Conservation (phyloP, 2,888 invertebrate species). For the Crossocerus cetratus region DNA sequence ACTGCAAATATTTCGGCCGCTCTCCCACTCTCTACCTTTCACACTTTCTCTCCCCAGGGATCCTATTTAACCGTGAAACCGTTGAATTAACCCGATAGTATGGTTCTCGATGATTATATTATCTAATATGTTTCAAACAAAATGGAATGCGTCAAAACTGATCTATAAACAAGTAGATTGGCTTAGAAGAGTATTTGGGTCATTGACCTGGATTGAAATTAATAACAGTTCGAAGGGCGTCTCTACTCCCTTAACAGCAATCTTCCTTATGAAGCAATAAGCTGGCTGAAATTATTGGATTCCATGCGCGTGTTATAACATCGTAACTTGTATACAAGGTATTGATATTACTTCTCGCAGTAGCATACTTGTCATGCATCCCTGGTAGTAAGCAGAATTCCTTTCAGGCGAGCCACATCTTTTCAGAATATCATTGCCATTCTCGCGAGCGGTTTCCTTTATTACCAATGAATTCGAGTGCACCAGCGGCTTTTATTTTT, state of each 20-base stretch:
- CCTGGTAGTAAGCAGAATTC: conserved; percentile 44
- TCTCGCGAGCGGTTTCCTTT: background rate
- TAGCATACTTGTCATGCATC: conserved; percentile 44
- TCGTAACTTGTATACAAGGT: conserved; percentile 41
- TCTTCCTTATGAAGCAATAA: background rate
- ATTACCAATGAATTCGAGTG: background rate
- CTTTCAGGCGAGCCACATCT: conserved; percentile 2
- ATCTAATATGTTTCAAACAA: too few species aligned
- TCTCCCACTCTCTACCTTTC: too few species aligned
- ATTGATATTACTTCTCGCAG: conserved; percentile 48
- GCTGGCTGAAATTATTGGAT: background rate
- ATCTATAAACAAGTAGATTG: too few species aligned
- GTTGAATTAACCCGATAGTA: too few species aligned
- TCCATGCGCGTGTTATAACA: conserved; percentile 42
- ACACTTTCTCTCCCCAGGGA: too few species aligned
- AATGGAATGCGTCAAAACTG: too few species aligned
- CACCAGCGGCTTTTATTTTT: background rate
- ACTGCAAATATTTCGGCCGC: conserved; percentile 24
- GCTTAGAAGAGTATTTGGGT: too few species aligned
- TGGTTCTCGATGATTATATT: too few species aligned
- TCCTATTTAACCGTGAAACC: too few species aligned
- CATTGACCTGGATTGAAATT: background rate
- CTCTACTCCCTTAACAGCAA: too few species aligned
- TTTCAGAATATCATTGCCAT: background rate
- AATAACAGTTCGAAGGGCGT: background rate